These are phyloP conservation scores for Rattus norvegicus DNA, from an alignment of 2,113 vertebrate species.

Conservation along the genomic window GRCr8 NC_086027.1:99728501-99729000, in stretches of 20 bases:
- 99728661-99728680: constrained; percentile 1
- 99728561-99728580: background rate
- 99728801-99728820: background rate
- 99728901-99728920: background rate
- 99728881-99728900: constrained; percentile 13
- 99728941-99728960: no score
- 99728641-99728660: constrained; percentile 19
- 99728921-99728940: background rate
- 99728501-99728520: no score
- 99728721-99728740: background rate
- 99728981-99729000: background rate
- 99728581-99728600: background rate
- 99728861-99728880: constrained; percentile 11
- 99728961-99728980: fast-evolving
- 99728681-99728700: background rate
- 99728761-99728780: background rate
- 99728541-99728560: no score
- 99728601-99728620: background rate
- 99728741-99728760: background rate
- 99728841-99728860: background rate
- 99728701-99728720: background rate
- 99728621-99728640: constrained; percentile 45
- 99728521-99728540: background rate
- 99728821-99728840: background rate
- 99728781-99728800: background rate